Evolutionary conservation across 2,113 vertebrate genomes (phyloP), one percentile per base, ranked within the genome.

Genomic region (Ptilorrhoa leucosticta): DNA sequence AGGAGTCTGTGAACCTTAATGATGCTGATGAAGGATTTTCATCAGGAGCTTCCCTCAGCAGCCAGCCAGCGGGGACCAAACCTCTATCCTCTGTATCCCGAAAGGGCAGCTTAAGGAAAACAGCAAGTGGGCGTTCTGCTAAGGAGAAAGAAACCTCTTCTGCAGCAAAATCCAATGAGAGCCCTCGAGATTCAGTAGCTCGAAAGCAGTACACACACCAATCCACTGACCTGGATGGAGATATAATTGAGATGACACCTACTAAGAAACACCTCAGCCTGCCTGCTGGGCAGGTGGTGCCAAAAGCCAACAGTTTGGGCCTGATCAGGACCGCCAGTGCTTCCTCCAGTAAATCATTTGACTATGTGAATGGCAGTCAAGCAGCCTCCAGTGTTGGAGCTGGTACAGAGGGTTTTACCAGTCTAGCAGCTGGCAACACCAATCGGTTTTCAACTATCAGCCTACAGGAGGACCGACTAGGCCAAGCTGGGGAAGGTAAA

Each of bases 1-100:
- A 99, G 35, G 99, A 99, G 39, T 99, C 98, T 73, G 96, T 99
- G 97, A 99, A 98, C 95, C 85, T 99, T 65, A 99, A 99, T 71
- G 99, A 99, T 97, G 99, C 99, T 28, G 99, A 99, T 39, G 99
- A 99, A 97, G 99, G 99, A 44, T 99, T 99, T 98, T 99, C 99
- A 80, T 99, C 99, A 3, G 99, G 99, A 85, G 99, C 99, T 23
- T 99, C 99, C 23, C 99, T 99, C 98, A 99, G 99, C 98, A 99
- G 99, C 97, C 99, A 99, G 96, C 99, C 99, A 91, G 89, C 97
- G 50, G 99, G 98, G 88, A 98, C 98, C 97, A 99, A 99, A 96
- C 96, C 96, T 8, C 45, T 95, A 35, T 94, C 96, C n/a, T 97
- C 97, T 39, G 86, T 89, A 93, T 97, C 80, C 69, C 98, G 99